phyloP scores from a whole-genome alignment of 2,888 invertebrate species.

The Zhuqinia jingwanae region DNA sequence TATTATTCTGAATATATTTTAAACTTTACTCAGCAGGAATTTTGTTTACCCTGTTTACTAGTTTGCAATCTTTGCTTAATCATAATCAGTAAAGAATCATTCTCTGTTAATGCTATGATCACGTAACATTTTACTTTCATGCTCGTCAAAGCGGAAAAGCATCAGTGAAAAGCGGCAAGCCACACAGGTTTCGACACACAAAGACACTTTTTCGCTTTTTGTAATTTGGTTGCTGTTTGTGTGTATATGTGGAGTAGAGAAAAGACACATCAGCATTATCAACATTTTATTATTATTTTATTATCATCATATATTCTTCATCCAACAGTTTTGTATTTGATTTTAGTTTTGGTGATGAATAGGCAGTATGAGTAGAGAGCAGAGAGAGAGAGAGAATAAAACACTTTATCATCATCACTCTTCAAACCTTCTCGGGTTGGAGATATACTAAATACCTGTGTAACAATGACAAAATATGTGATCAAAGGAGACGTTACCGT shows the following conservation, averaged over 20 bases:
- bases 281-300: no score
- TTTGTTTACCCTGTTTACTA: conserved; percentile 29
- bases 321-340: background rate
- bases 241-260: no score
- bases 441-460: conserved; percentile 25
- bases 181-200: conserved; percentile 4
- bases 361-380: background rate
- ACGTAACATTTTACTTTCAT: conserved; percentile 65
- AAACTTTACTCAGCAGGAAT: no score
- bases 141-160: conserved; percentile 62
- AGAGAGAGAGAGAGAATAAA: background rate
- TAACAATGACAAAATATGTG: conserved; percentile 49
- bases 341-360: conserved; percentile 25
- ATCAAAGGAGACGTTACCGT: conserved; percentile 26
- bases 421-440: background rate
- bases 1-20: no score
- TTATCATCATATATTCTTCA: no score
- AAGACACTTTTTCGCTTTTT: background rate
- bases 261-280: background rate
- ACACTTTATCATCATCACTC: conserved; percentile 28
- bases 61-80: background rate
- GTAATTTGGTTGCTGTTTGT: background rate
- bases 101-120: conserved; percentile 49
- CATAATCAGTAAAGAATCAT: background rate
- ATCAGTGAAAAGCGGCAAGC: conserved; percentile 25